Evolutionary conservation across 2,888 invertebrate genomes (phyloP).

Genomic region (Poecilobothrus nobilitatus): DNA sequence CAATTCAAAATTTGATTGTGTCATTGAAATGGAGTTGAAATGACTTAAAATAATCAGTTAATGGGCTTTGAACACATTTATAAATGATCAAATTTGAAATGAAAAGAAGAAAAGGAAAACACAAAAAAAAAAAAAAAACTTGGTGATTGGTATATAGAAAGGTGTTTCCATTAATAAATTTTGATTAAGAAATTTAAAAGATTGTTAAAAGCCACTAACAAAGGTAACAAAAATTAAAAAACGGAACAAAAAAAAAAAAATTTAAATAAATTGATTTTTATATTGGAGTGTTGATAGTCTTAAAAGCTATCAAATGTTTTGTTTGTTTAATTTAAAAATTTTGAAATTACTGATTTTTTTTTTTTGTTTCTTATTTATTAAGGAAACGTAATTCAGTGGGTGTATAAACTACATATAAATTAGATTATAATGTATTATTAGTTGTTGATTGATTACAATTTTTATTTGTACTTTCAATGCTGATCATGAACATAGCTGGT

Average conservation of each 20-base stretch:
- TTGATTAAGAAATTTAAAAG: slow-evolving; percentile 6
- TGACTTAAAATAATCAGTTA: neutral
- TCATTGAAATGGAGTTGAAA: slow-evolving; percentile 2
- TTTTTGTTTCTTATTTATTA: too few species aligned
- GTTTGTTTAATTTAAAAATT: neutral
- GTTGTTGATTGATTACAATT: too few species aligned
- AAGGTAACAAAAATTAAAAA: neutral
- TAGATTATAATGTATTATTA: too few species aligned
- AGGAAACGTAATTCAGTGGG: too few species aligned
- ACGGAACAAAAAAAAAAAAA: neutral
- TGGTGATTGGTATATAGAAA: neutral
- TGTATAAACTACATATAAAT: too few species aligned
- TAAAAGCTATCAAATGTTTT: slow-evolving; percentile 1
- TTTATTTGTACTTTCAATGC: too few species aligned
- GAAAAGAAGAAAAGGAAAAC: neutral
- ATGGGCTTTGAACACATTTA: neutral
- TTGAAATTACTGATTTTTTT: too few species aligned
- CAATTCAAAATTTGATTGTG: slow-evolving; percentile 1
- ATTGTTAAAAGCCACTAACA: neutral
- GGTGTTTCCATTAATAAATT: slow-evolving; percentile 3
- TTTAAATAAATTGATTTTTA: neutral
- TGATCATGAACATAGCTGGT: too few species aligned
- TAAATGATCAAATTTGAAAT: neutral
- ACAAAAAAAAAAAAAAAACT: neutral
- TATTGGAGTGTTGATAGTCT: neutral